A percentile compares a stretch with the other conserved stretches of the same genome.
phyloP scores from a whole-genome alignment of 2,797 vertebrate species.

The Danio jaintianensis region DNA sequence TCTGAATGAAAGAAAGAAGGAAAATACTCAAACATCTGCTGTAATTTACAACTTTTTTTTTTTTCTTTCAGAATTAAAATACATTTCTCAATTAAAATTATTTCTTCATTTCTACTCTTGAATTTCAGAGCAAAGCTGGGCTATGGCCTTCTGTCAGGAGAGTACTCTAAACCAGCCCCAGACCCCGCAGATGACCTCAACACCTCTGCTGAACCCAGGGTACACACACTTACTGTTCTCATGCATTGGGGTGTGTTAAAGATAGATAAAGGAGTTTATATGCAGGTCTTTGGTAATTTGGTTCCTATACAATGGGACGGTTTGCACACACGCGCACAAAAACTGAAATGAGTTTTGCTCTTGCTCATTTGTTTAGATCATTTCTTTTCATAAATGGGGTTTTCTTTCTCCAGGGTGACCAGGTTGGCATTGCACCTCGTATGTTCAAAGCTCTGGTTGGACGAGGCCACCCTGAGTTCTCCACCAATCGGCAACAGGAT shows the following conservation, averaged over 20 bases:
- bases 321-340: not conserved
- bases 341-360: not conserved
- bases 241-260: not conserved
- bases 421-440: slow-evolving; percentile 92
- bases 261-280: not conserved
- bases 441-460: slow-evolving; percentile 99
- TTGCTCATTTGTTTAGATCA: not conserved
- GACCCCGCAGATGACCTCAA: slow-evolving; percentile 85
- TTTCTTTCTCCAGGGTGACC: slow-evolving; percentile 84
- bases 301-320: not conserved
- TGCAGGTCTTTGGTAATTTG: not conserved
- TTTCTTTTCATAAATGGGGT: not conserved
- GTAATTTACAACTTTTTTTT: not conserved
- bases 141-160: slow-evolving; percentile 92
- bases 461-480: slow-evolving; percentile 96
- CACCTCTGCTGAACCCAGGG: slow-evolving; percentile 86
- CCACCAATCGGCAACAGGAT: slow-evolving; percentile 97
- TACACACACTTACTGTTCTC: slow-evolving; percentile 60
- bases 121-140: slow-evolving; percentile 91
- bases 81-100: not conserved
- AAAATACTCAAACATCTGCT: not conserved
- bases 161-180: slow-evolving; percentile 90
- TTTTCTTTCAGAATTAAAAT: not conserved
- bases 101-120: slow-evolving; percentile 54
- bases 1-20: not conserved